These are phyloP conservation scores for Trematocara zebra DNA, from an alignment of 2,113 vertebrate species.

Conservation along the genomic window DNA sequence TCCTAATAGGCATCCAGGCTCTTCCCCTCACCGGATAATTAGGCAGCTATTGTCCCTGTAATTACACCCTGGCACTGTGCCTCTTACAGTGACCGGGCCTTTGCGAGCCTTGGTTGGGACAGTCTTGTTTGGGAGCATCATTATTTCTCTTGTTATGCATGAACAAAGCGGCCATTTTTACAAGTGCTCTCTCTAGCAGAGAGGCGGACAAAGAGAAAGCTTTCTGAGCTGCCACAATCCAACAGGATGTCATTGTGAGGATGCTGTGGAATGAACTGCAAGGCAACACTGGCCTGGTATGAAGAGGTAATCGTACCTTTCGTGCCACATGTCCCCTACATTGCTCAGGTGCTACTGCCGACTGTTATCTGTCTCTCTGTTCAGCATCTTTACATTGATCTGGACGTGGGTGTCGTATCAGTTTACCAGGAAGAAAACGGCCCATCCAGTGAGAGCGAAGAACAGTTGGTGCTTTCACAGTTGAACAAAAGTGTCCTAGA, in stretches of 20 bases:
- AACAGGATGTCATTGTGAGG: slow-evolving; percentile 58
- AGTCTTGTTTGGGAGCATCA: slow-evolving; percentile 60
- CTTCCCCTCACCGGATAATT: slow-evolving; percentile 68
- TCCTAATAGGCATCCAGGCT: slow-evolving; percentile 48
- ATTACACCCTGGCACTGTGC: slow-evolving; percentile 58
- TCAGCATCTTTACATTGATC: slow-evolving; percentile 3
- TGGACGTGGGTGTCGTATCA: background rate
- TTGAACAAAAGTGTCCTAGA: slow-evolving; percentile 9
- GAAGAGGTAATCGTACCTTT: background rate
- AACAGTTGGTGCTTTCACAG: slow-evolving; percentile 25
- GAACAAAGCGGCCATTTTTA: slow-evolving; percentile 68
- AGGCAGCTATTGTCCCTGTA: slow-evolving; percentile 72
- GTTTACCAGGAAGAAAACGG: slow-evolving; percentile 3
- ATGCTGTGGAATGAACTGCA: slow-evolving; percentile 38
- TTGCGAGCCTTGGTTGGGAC: slow-evolving; percentile 39
- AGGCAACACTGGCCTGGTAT: slow-evolving; percentile 63
- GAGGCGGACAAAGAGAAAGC: slow-evolving; percentile 41
- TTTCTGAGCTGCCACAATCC: slow-evolving; percentile 42
- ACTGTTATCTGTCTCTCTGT: background rate
- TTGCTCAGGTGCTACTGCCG: slow-evolving; percentile 19
- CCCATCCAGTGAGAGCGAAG: background rate
- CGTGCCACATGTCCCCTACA: background rate
- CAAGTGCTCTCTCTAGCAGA: slow-evolving; percentile 13
- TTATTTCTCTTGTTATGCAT: slow-evolving; percentile 57
- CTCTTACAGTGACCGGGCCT: slow-evolving; percentile 37